Evolutionary conservation across 2,888 invertebrate species (phyloP), one percentile per base, ranked within the genome.

Genomic region (Germaria angustata): DNA sequence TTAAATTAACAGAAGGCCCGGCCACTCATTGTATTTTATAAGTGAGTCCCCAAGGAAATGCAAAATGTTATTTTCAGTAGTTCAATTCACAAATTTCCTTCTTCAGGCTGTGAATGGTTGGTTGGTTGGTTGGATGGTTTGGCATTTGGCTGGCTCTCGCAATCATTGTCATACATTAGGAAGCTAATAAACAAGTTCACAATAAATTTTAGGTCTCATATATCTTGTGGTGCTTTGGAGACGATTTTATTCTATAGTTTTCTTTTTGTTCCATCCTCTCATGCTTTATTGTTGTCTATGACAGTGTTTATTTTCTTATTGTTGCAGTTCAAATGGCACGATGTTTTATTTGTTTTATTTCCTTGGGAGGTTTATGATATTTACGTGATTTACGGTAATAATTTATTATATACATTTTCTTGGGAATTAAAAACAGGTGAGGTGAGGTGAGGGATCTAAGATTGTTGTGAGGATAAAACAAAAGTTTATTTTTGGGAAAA

Each of bases 131-230:
- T 51, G 32, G n/a, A n/a, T n/a, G n/a, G n/a, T n/a, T 15, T 41
- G 2, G 34, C 34, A 24, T 15, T 75, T 41, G 34, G 32, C 11
- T 65, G 55, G 17, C 49, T 77, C 41, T 53, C 44, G 28, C 87
- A 87, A 88, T 89, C 86, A 89, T 90, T 89, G 88, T 87, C 88
- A 87, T 88, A 88, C 89, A 89, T 89, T 89, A 90, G 89, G 86
- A 87, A 87, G 87, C 89, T 89, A 89, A 89, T 89, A 89, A 89
- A 89, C 89, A 90, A 90, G 88, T 89, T 90, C 88, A 86, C 89
- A 88, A 84, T 72, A 51, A 78, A 84, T 80, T 84, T 55, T 59
- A 22, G 17, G 49, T 69, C 79, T 81, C 83, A 79, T 80, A 80
- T 84, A 77, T 84, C 75, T 77, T 84, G 69, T 61, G 71, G 69